Evolutionary conservation across 1,140 invertebrate species (phyloP), one percentile per base, ranked within the genome.

Genomic region (Acromyrmex charruanus): DNA sequence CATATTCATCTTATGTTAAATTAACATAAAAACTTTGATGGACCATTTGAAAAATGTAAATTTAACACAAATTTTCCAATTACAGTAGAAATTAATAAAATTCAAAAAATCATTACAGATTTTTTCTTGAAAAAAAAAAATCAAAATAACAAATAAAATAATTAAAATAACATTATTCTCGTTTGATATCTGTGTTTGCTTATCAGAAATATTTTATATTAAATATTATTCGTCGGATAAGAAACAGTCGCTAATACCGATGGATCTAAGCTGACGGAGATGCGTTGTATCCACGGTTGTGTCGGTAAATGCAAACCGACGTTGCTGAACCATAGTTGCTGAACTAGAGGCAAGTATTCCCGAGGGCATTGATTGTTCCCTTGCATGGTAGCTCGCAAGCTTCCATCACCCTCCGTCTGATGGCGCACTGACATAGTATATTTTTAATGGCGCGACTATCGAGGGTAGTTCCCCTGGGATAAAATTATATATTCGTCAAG

Each of bases 251-350:
- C n/a, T 75, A 49, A 21, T 55, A 49, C 44, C 77, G 51, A 39
- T 71, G 21, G 12, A 39, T 65, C 39, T 28, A 51, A n/a, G 28
- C n/a, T 49, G 77, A 25, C 9, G 63, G 53, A 25, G 21, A 12
- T 39, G 31, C 14, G 9, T 44, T 44, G 39, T 44, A 61, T 51
- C 65, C 35, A 55, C 61, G n/a, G 81, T 86, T 75, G 80, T n/a
- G 89, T 91, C 89, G 89, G 89, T 91, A 91, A 90, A 80, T 58
- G 77, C 61, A 74, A 63, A 80, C n/a, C 35, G 55, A 77, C 85
- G 71, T 49, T 80, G 55, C 51, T 31, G 14, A 39, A 61, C 58
- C 53, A 53, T 79, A 82, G 84, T 65, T n/a, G 79, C 35, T 44
- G 25, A 87, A n/a, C 72, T 44, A 55, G 68, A 31, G 25, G 80